Evolutionary conservation across 1,140 invertebrate genomes (phyloP), one percentile per base, ranked within the genome.

Genomic region (Zaprionus africanus): DNA sequence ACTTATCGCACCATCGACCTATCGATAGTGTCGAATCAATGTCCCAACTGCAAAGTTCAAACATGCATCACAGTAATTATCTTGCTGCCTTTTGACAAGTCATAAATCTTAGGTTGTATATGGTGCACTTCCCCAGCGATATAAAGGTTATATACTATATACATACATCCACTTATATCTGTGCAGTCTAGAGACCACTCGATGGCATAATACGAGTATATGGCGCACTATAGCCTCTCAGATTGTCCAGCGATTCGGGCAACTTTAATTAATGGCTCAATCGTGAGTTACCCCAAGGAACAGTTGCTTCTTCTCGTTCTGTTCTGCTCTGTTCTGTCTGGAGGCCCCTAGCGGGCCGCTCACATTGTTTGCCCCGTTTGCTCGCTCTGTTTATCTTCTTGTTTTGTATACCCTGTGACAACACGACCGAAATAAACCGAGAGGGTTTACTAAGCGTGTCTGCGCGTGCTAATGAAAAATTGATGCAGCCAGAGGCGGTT

Each of bases 241-340:
- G 68, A 71, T 71, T 59, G 34, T 54, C 41, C 28, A 69, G 51
- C 67, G 76, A 59, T 78, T 74, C 51, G 57, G 57, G 12, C 51
- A 63, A 58, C 46, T 60, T 68, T 84, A 85, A 84, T 85, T 85
- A 81, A 85, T 84, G 78, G 78, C 81, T n/a, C 7, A 11, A 46
- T 62, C 43, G 65, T 59, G 69, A 63, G 53, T 49, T 57, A 57
- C 31, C 43, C 17, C 11, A 28, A 31, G 28, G n/a, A 49, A 46
- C 24, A 59, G 19, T 36, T 24, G 46, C 46, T 51, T 51, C 46
- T 51, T 24, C 46, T 24, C 9, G 49, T 12, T 53, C 19, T 11
- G 49, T 22, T 53, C 26, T 28, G 53, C 6, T 53, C 19, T 11
- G 49, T 22, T 53, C 26, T 28, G 53, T 15, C 13, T 24, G 53